phyloP scores from a whole-genome alignment of 1,140 invertebrate genomes.

The Pseudomyrmex dendroicus region DNA sequence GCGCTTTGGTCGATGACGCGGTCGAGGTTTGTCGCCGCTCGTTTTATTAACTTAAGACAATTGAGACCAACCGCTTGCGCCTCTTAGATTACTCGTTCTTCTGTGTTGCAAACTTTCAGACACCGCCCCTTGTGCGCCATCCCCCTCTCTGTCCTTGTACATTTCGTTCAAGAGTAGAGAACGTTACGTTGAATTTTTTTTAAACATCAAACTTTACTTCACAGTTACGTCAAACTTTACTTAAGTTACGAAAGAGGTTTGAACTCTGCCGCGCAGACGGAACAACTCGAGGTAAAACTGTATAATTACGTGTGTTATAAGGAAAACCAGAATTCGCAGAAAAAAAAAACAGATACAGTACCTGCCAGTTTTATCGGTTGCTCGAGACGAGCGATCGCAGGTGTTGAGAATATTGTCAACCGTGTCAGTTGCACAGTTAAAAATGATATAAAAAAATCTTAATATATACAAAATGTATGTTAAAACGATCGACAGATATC shows the following conservation, averaged over 20 bases:
- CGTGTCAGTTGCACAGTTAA: not conserved
- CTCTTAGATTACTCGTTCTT: not conserved
- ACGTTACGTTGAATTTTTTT: conserved; percentile 3
- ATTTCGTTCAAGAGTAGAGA: not conserved
- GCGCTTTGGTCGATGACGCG: conserved; percentile 26
- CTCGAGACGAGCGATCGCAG: not conserved
- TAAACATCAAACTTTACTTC: not conserved
- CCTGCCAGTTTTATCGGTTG: not conserved
- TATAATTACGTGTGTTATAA: not conserved
- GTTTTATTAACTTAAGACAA: conserved; percentile 29
- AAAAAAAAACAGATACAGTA: not conserved
- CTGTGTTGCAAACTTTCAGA: not conserved
- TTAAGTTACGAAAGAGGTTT: too few relatives aligned
- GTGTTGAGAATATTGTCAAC: not conserved
- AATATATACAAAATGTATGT: too few relatives aligned
- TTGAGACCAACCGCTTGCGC: not conserved
- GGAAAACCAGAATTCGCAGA: not conserved
- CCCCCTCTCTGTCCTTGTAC: not conserved
- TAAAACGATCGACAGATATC: not conserved
- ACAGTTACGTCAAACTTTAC: not conserved
- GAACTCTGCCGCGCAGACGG: too few relatives aligned
- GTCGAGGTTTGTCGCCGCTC: conserved; percentile 1
- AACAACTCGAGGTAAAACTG: too few relatives aligned
- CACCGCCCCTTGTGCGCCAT: not conserved
- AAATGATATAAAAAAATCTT: not conserved